Evolutionary conservation across 2,797 vertebrate species (phyloP), one percentile per base, ranked within the genome.

Genomic region (Gila robusta): DNA sequence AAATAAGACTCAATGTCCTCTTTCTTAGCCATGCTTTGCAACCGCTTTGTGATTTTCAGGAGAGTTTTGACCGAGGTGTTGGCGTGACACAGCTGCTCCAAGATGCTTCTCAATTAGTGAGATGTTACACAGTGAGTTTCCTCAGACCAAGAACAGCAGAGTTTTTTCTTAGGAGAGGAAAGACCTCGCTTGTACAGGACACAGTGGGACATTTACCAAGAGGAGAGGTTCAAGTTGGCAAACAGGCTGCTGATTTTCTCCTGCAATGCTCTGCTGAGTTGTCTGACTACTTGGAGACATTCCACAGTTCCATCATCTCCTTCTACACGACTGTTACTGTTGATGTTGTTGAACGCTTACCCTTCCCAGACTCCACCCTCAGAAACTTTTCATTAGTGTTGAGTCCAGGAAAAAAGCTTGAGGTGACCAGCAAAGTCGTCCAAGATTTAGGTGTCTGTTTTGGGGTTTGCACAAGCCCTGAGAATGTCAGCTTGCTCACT

Each of bases 21-120:
- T 96, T 96, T 88, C 92, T 96, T 1, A 85, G 89, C 8, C 79
- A 93, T 2, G 41, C 92, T 0, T 37, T 96, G 80, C 89, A 93
- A 52, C 94, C 95, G 0, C 92, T 96, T 10, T 82, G 77, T 44
- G 83, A 79, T 10, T 91, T 95, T 26, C 91, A 93, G 1, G 87
- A 93, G 5, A n/a, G 87, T 64, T 87, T 93, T 85, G 67, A 89
- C 49, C 3, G 14, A 0, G 83, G 35, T 0, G 32, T 32, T 0
- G 88, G 87, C 0, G 44, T 94, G 35, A 76, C 69, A 0, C 10
- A 17, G 6, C 83, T 94, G 81, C 90, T 96, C 3, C 88, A 91
- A 88, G 79, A 91, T 56, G 83, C 79, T 17, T 87, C 90, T 6
- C 9, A 39, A 10, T 70, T 94, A 62, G 8, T 95, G 21, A 74